Evolutionary conservation across 2,888 invertebrate genomes (phyloP), one percentile per base, ranked within the genome.

Genomic region (Stomorhina lunata): DNA sequence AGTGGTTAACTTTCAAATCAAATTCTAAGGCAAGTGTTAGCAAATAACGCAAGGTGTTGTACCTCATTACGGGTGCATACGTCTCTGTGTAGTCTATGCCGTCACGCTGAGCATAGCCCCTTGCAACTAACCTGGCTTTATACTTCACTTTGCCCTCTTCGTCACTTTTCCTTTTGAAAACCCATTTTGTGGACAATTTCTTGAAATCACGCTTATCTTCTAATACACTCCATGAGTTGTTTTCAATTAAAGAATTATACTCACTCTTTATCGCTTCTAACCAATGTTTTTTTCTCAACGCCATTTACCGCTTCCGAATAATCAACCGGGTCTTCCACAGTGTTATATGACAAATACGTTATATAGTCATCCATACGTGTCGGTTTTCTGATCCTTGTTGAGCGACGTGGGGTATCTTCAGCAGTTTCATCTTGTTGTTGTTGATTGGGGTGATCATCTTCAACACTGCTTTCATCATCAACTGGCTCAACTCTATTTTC

Each of bases 151-250:
- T 65, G 2, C 71, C 71, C 12, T 66, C 45, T 40, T 69, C 53
- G 25, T 32, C 12, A 10, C 59, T 80, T 43, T 66, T 78, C 50
- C 68, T 57, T 59, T 92, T 72, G 50, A 79, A 78, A 40, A 78
- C 45, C 69, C 78, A 71, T 40, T 77, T 77, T 55, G 57, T 78
- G 17, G 78, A 53, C 29, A 78, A 71, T 40, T 55, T 65, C 65
- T 71, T 78, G 15, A 61, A 4, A 69, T 66, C 32, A 32, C 27
- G 29, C 7, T 61, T 50, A 20, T 69, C 20, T 45, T 61, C 40
- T 29, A 63, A 55, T 20, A 71, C 27, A 55, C 20, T 65, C 79
- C 79, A 92, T 5, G 92, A 92, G 61, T 93, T 93, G 75, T 93
- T 59, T 34, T 73, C 61, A 17, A 73, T 69, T 69, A 79, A 32